Conservation (phyloP, 92 coral and sea anemone genomes). For the Siderastrea siderea region DNA sequence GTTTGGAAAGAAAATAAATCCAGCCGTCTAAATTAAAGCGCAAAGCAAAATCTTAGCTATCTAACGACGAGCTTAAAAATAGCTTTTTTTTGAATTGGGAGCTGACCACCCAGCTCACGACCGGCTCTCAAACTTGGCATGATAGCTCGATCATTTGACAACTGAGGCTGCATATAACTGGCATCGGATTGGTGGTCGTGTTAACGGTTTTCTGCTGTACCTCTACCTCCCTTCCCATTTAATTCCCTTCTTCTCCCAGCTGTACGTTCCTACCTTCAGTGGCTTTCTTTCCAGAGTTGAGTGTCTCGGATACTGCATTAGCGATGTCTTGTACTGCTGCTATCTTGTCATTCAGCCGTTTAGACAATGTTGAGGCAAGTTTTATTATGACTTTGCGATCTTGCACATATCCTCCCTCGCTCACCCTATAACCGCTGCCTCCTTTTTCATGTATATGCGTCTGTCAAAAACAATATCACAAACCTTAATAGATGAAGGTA, state of each 20-base stretch:
- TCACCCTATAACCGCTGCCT: neutral
- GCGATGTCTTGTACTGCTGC: neutral
- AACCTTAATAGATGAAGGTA: neutral
- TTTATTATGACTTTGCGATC: neutral
- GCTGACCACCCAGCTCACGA: too few species aligned
- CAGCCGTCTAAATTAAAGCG: too few species aligned
- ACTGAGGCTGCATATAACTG: too few species aligned
- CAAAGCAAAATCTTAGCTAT: too few species aligned
- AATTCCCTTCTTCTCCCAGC: too few species aligned
- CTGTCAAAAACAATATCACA: neutral
- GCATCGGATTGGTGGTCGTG: too few species aligned
- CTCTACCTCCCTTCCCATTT: neutral
- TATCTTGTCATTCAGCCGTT: neutral
- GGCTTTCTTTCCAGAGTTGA: neutral
- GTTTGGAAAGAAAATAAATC: too few species aligned
- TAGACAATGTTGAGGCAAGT: neutral
- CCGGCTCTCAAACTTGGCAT: too few species aligned
- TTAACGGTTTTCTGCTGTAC: neutral
- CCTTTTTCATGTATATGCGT: neutral
- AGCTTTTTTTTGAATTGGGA: too few species aligned
- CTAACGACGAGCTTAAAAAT: too few species aligned
- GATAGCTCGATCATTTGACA: too few species aligned
- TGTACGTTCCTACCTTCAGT: constrained; percentile 14
- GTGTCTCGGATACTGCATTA: neutral
- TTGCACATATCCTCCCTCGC: constrained; percentile 2